Evolutionary conservation across 2,113 vertebrate genomes (phyloP).

Genomic region (Colinus virginianus): DNA sequence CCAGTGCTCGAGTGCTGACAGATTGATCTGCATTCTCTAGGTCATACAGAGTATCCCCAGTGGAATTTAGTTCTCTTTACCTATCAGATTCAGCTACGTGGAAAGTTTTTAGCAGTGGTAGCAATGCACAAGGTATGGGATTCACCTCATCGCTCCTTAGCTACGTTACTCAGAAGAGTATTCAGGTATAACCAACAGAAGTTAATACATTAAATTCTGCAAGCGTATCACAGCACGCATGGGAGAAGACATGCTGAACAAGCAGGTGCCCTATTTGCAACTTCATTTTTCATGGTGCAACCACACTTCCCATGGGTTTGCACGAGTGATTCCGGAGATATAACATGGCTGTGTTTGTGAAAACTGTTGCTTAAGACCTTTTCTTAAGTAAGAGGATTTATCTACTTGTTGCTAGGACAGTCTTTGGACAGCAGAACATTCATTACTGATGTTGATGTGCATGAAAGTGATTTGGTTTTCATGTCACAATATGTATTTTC

Average conservation of each 20-base stretch:
- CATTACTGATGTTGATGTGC: not conserved
- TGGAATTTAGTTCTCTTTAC: not conserved
- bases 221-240: not conserved
- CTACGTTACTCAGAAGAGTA: not conserved
- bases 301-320: not conserved
- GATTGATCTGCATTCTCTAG: not conserved
- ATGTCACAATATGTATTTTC: not conserved
- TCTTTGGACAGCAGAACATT: not conserved
- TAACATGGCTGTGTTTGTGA: not conserved
- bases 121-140: not conserved
- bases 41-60: not conserved
- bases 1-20: not conserved
- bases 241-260: not conserved
- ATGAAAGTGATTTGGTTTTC: not conserved
- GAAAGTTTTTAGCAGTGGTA: not conserved
- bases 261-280: not conserved
- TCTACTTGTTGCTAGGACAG: not conserved
- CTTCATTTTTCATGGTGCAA: slow-evolving; percentile 1
- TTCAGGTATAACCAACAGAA: not conserved
- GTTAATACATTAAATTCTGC: not conserved
- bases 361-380: not conserved
- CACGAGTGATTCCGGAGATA: not conserved
- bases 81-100: not conserved
- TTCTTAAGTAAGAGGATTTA: not conserved
- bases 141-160: not conserved